Evolutionary conservation across 1,140 invertebrate species (phyloP).

Genomic region (Hypothenemus hampei): DNA sequence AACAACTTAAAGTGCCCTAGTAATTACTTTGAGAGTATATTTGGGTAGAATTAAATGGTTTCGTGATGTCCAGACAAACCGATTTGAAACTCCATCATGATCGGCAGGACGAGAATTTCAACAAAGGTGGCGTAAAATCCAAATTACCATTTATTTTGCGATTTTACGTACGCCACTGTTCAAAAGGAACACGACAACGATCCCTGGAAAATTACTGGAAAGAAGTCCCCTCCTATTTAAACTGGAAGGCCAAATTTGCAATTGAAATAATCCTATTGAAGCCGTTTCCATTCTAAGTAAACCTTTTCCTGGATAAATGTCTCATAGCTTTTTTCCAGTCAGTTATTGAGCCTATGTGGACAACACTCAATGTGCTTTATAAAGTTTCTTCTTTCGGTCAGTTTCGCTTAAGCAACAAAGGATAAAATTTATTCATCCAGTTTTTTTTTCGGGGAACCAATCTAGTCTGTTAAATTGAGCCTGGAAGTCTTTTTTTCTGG

Average conservation of each 20-base stretch:
- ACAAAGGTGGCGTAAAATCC: background rate
- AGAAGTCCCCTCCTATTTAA: slow-evolving; percentile 19
- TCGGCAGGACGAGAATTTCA: background rate
- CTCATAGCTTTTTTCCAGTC: slow-evolving; percentile 18
- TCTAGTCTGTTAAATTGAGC: no score
- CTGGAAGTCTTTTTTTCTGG: no score
- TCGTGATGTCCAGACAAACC: slow-evolving; percentile 9
- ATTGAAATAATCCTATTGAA: slow-evolving; percentile 26
- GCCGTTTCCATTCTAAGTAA: slow-evolving; percentile 24
- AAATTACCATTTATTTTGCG: background rate
- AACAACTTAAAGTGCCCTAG: slow-evolving; percentile 17
- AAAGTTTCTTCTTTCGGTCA: slow-evolving; percentile 4
- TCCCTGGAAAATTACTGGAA: slow-evolving; percentile 20
- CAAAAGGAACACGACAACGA: background rate
- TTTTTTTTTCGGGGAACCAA: no score
- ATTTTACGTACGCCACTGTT: slow-evolving; percentile 6
- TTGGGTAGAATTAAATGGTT: slow-evolving; percentile 19
- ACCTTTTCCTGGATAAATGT: slow-evolving; percentile 20
- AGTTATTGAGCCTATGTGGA: slow-evolving; percentile 11
- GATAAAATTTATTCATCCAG: no score
- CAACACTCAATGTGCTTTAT: slow-evolving; percentile 12
- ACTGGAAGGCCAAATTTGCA: slow-evolving; percentile 16
- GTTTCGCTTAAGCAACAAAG: no score
- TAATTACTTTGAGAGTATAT: slow-evolving; percentile 18
- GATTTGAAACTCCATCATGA: slow-evolving; percentile 14